These are phyloP conservation scores for Lepeophtheirus nordmannii DNA, from an alignment of 2,888 invertebrate genomes.

Conservation along the genomic window DNA sequence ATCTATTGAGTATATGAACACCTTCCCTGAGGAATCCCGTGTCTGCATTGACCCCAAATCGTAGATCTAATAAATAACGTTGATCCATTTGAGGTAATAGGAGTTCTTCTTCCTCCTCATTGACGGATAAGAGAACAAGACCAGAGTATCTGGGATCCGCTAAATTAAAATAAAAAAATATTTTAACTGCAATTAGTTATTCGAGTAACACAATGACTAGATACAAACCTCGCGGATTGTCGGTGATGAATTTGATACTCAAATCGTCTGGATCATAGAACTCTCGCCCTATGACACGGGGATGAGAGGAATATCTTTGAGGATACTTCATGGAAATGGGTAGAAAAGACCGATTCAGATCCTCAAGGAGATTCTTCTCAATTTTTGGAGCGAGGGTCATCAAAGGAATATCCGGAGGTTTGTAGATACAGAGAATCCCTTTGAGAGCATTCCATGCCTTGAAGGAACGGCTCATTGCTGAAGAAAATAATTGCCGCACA, in stretches of 20 bases:
- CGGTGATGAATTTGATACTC: neutral
- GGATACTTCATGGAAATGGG: neutral
- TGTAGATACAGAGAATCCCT: neutral
- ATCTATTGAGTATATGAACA: neutral
- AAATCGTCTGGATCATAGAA: neutral
- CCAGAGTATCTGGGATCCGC: constrained; percentile 5
- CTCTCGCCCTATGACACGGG: neutral
- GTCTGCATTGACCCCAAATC: neutral
- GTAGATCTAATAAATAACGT: neutral
- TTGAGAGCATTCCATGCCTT: neutral
- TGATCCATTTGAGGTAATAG: neutral
- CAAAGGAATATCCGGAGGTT: neutral
- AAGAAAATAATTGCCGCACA: no score
- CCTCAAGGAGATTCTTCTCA: neutral
- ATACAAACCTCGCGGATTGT: neutral
- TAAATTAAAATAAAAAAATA: neutral
- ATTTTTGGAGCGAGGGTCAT: neutral
- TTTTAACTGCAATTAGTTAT: neutral
- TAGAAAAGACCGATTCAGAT: neutral
- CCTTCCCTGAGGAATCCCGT: constrained; percentile 2
- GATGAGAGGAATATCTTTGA: neutral
- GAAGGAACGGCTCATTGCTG: neutral
- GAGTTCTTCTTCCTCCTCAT: neutral
- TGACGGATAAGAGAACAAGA: neutral
- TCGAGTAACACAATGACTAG: neutral